Base-by-base conservation (phyloP, 2,113 vertebrate species). In the Ifrita kowaldi region DNA sequence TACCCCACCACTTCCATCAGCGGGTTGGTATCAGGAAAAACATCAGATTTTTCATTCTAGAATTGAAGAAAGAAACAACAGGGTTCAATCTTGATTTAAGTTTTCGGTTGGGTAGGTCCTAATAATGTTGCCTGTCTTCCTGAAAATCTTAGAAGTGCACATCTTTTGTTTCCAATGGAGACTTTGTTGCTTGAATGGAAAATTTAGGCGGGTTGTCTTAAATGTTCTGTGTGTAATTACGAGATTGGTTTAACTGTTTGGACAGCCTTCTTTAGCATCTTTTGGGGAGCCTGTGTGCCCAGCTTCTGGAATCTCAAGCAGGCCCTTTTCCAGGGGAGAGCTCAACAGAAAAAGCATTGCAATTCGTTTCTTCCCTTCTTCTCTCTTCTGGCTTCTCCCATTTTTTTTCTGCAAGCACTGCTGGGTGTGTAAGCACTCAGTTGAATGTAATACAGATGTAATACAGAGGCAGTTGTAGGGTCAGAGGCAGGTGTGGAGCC, bases 11-110 rank as follows among this genome's bases (percentile, higher is more conserved):
- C 37, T 60, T 78, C 68, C 41, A 32, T 17, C 50, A 50, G 41
- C 52, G 60, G 33, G 17, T 4, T 19, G n/a, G 13, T 24, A 18
- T 68, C 60, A n/a, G 44, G 39, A 42, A 90, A 87, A 84, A 35
- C 15, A 12, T 22, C 3, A 4, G 42, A 1, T 9, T 10, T 67
- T 78, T 49, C 3, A 2, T 75, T 67, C 37, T 5, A 1, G 23
- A 70, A 26, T 5, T 42, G 41, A 77, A 77, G 26, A 65, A 74
- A 65, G 44, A 78, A 84, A 28, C 35, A 32, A 14, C 15, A 28
- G 15, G 1, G 19, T 28, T 80, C 28, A 57, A 64, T 42, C 16
- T 30, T 35, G 13, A 39, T 56, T 63, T 30, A 55, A 21, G 16
- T 49, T 71, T 77, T 84, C n/a, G n/a, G 21, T 35, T n/a, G 39